Evolutionary conservation across 2,888 invertebrate species (phyloP), one percentile per base, ranked within the genome.

Genomic region (Sinelater perroti): DNA sequence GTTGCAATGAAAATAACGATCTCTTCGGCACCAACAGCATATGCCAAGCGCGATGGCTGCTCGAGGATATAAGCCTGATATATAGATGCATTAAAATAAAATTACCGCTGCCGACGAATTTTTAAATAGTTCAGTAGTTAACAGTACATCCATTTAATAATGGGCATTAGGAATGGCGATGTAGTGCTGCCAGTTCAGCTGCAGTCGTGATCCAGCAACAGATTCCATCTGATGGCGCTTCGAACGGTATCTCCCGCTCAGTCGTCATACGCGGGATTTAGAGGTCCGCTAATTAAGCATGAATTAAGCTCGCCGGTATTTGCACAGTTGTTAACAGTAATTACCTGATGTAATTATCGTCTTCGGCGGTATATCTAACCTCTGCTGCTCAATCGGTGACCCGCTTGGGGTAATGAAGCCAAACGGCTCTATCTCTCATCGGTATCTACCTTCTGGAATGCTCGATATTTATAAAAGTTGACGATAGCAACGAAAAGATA

Each of bases 181-280:
- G 18, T 35, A 16, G 26, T 53, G 17, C 33, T 35, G 38, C 28
- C 30, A 18, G 40, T 51, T 51, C 17, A 20, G 38, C 49, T 24
- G 36, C 35, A 49, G 17, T 36, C 36, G 13, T 14, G 24, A 36
- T 40, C 28, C 24, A 26, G 11, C 38, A 28, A 14, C 18, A 38
- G 31, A 44, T 52, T 45, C 53, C 36, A 54, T 46, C 36, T 52
- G 36, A 52, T 52, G 52, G 45, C 36, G 45, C 57, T 57, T 38
- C 5, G 16, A 58, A 58, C 58, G 53, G 58, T 58, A 58, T 28
- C 49, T 33, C 20, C 24, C 16, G 35, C 26, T 58, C 42, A 33
- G 38, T 46, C 28, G 30, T 57, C 35, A 52, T 57, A 16, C 26
- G 44, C 35, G 30, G 31, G 14, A 51, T 46, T 57, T 52, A 52